These are phyloP conservation scores for Dissostichus mawsoni DNA, from an alignment of 2,113 vertebrate species.

Conservation along the genomic window DNA sequence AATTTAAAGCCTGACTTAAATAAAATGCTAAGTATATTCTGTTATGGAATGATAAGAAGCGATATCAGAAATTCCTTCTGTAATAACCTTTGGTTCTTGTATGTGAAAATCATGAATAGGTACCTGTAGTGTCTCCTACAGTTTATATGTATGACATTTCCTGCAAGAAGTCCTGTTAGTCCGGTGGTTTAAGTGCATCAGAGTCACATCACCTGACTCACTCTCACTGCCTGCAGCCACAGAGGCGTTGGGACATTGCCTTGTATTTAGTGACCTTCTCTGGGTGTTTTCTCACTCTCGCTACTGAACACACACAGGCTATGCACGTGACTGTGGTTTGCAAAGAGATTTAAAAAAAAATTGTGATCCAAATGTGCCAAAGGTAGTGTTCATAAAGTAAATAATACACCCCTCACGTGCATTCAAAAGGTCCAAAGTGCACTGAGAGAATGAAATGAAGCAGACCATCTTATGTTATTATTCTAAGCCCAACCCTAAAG, in stretches of 20 bases:
- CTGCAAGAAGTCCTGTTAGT: background rate
- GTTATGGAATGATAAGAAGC: too few relatives aligned
- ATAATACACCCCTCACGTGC: slow-evolving; percentile 33
- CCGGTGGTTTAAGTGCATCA: background rate
- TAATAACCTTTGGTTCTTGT: too few relatives aligned
- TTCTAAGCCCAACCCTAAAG: background rate
- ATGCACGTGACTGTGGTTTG: slow-evolving; percentile 42
- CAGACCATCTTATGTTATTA: background rate
- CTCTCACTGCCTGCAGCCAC: slow-evolving; percentile 16
- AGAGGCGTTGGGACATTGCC: slow-evolving; percentile 46
- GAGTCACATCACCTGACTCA: slow-evolving; percentile 27
- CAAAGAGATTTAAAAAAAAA: slow-evolving; percentile 26
- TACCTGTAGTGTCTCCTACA: too few relatives aligned
- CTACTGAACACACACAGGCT: slow-evolving; percentile 48
- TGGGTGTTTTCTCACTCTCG: slow-evolving; percentile 40
- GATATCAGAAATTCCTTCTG: too few relatives aligned
- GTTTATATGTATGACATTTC: background rate
- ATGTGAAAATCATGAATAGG: too few relatives aligned
- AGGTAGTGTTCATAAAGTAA: slow-evolving; percentile 42
- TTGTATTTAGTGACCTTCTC: slow-evolving; percentile 54
- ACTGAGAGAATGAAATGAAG: slow-evolving; percentile 18
- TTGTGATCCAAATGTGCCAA: slow-evolving; percentile 38
- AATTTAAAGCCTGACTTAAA: too few relatives aligned
- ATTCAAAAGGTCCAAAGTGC: slow-evolving; percentile 10
- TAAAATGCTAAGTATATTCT: too few relatives aligned